Conservation (phyloP, 2,888 invertebrate genomes). For the Acleris emargana region DNA sequence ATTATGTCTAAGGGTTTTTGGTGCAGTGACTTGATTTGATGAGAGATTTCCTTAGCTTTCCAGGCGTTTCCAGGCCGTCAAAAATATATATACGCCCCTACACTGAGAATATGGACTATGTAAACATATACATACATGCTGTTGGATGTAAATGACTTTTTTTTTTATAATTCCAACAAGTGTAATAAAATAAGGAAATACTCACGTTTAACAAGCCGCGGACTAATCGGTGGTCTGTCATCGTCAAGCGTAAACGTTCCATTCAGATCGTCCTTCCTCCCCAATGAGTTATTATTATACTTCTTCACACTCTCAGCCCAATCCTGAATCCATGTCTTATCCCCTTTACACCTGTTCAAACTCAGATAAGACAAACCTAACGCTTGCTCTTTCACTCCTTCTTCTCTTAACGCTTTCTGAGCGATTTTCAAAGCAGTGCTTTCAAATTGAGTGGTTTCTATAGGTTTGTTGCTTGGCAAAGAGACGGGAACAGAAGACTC, state of each 20-base stretch:
- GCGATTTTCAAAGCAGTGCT: slow-evolving; percentile 71
- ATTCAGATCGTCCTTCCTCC: slow-evolving; percentile 51
- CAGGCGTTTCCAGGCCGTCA: too few relatives aligned
- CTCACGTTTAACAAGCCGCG: slow-evolving; percentile 75
- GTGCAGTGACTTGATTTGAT: too few relatives aligned
- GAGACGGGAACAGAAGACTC: slow-evolving; percentile 76
- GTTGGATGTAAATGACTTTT: too few relatives aligned
- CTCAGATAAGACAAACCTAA: slow-evolving; percentile 77
- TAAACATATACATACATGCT: too few relatives aligned
- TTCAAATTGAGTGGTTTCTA: slow-evolving; percentile 64
- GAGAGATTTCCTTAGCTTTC: too few relatives aligned
- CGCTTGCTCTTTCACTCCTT: slow-evolving; percentile 63
- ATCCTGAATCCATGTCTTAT: slow-evolving; percentile 85
- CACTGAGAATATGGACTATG: too few relatives aligned
- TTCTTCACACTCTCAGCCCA: slow-evolving; percentile 86
- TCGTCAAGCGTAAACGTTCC: slow-evolving; percentile 53
- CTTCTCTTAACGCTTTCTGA: slow-evolving; percentile 66
- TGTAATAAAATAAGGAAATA: slow-evolving; percentile 37
- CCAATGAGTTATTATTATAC: slow-evolving; percentile 70
- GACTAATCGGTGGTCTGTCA: slow-evolving; percentile 72
- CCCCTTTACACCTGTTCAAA: slow-evolving; percentile 77
- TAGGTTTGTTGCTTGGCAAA: slow-evolving; percentile 61
- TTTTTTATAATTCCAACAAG: too few relatives aligned
- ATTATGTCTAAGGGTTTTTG: too few relatives aligned
- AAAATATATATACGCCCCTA: too few relatives aligned